Evolutionary conservation across 2,797 vertebrate genomes (phyloP).

Genomic region (Odontamblyopus rebecca): DNA sequence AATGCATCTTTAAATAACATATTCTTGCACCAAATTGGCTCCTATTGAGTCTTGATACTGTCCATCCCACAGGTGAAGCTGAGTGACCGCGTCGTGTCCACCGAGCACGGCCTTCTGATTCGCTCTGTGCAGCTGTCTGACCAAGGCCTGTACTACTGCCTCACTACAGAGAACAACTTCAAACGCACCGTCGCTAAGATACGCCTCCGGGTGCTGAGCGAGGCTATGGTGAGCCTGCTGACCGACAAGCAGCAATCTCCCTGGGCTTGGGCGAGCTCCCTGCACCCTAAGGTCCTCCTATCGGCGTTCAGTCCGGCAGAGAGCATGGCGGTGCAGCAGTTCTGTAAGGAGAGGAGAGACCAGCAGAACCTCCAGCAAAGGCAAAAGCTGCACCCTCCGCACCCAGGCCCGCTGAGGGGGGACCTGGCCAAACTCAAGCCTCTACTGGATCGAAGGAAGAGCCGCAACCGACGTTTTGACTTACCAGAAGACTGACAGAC

Average conservation of each 20-base stretch:
- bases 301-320: conserved; percentile 88
- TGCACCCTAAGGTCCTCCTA: conserved; percentile 88
- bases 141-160: conserved; percentile 94
- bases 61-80: conserved; percentile 84
- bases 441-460: conserved; percentile 91
- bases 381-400: conserved; percentile 71
- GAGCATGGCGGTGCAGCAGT: conserved; percentile 90
- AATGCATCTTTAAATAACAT: no score
- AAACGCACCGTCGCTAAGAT: conserved; percentile 96
- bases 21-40: not conserved
- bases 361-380: conserved; percentile 76
- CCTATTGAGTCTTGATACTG: not conserved
- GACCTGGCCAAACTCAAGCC: conserved; percentile 95
- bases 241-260: conserved; percentile 88
- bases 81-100: conserved; percentile 88
- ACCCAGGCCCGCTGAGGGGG: conserved; percentile 78
- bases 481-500: conserved; percentile 79
- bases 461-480: conserved; percentile 92
- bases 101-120: conserved; percentile 92
- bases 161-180: conserved; percentile 92
- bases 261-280: conserved; percentile 85
- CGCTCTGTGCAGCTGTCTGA: conserved; percentile 88
- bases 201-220: conserved; percentile 88
- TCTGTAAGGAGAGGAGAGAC: conserved; percentile 93
- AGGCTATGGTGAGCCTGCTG: conserved; percentile 84